phyloP scores from a whole-genome alignment of 2,888 invertebrate species.

The Aricia artaxerxes region DNA sequence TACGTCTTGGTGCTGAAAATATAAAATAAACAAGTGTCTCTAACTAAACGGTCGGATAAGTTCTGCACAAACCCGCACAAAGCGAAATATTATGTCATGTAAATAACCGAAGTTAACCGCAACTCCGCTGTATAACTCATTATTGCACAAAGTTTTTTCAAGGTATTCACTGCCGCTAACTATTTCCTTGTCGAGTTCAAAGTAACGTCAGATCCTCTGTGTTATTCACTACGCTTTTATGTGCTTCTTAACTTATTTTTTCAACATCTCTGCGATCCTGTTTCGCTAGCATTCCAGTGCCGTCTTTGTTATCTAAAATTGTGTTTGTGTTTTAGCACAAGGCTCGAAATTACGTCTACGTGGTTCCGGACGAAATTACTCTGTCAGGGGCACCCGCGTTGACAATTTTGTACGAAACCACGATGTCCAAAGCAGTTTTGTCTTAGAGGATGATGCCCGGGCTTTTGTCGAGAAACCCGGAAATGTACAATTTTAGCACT shows the following conservation, averaged over 20 bases:
- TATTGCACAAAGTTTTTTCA: slow-evolving; percentile 3
- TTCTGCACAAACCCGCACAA: background rate
- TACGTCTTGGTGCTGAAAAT: background rate
- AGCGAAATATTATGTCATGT: slow-evolving; percentile 2
- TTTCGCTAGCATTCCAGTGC: background rate
- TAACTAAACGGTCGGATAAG: background rate
- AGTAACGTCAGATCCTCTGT: slow-evolving; percentile 6
- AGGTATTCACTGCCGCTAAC: slow-evolving; percentile 20
- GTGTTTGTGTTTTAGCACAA: background rate
- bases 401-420: background rate
- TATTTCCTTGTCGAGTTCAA: slow-evolving; percentile 21
- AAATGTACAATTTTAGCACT: background rate
- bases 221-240: slow-evolving; percentile 23
- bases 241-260: background rate
- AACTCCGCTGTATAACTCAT: slow-evolving; percentile 8
- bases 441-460: background rate
- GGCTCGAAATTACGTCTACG: background rate
- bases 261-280: background rate
- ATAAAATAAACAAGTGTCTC: background rate
- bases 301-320: slow-evolving; percentile 13
- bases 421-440: background rate
- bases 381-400: background rate
- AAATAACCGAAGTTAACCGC: background rate
- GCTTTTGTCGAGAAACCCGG: background rate
- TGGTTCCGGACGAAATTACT: background rate